Base-by-base conservation (phyloP, 2,888 invertebrate genomes). In the Torymus texanus region DNA sequence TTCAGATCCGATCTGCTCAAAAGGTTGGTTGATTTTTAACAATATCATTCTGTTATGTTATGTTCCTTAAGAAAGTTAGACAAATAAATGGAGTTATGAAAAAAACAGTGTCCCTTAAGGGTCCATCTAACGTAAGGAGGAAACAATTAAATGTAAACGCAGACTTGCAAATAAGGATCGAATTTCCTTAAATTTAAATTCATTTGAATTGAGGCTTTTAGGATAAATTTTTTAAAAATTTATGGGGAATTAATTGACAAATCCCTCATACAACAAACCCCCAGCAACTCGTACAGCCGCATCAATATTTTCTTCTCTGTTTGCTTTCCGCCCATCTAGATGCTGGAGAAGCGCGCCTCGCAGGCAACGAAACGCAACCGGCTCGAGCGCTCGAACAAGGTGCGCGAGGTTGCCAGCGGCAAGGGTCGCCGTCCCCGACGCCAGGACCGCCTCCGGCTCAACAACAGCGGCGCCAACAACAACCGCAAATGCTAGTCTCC, bases 401-500 rank as follows among this genome's bases (percentile, higher is more conserved):
- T 91, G 82, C 91, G 92, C 82, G 93, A 93, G 82, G 89, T 91
- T 73, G 82, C 84, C 68, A 87, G 88, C 63, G 87, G 88, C 67
- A 92, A 92, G 83, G 90, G 91, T 85, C 91, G 91, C 82, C 91
- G 91, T 70, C 91, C 91, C 79, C 91, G 92, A 68, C 92, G 93
- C 83, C 91, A 92, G 81, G 93, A 93, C 83, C 92, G 91, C 84
- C 91, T 92, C 85, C 91, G 91, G 87, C 91, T 91, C 84, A 88
- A 91, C 84, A 90, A 91, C 85, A 93, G 92, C 85, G 92, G 93
- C 83, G 92, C 92, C 85, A 93, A 93, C 90, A 93, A 93, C 88
- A 93, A 93, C 87, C 92, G 93, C 89, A 93, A 93, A 91, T 92
- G 92, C 91, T 92, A 90, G 90, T 87, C 86, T 85, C 82, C 83